Conservation (phyloP, 1,140 invertebrate genomes). For the Atta colombica region DNA sequence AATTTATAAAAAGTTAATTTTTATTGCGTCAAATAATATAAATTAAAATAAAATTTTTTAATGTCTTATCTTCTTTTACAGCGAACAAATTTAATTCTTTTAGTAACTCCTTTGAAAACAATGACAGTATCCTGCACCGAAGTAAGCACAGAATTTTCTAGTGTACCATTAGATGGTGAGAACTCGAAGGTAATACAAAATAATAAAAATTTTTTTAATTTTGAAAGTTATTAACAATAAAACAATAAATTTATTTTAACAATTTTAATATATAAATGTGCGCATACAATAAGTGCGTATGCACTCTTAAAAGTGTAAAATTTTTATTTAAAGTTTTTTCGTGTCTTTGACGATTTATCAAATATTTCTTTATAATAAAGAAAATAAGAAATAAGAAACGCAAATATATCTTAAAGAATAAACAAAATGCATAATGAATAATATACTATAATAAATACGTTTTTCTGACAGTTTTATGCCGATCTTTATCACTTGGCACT, state of each 20-base stretch:
- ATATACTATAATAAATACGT: background rate
- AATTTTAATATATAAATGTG: background rate
- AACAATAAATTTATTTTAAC: background rate
- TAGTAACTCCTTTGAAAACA: slow-evolving; percentile 89
- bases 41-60: background rate
- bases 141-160: slow-evolving; percentile 89
- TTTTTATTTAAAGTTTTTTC: background rate
- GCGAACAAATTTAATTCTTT: slow-evolving; percentile 87
- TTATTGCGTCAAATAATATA: background rate
- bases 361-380: too few species aligned
- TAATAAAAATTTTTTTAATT: background rate
- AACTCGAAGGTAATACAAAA: slow-evolving; percentile 82
- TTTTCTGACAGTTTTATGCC: slow-evolving; percentile 88
- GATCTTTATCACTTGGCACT: slow-evolving; percentile 89
- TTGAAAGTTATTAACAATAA: background rate
- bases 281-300: background rate
- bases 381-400: too few species aligned
- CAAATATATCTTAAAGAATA: background rate
- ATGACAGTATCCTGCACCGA: slow-evolving; percentile 90
- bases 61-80: slow-evolving; percentile 66
- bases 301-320: background rate
- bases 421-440: background rate
- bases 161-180: slow-evolving; percentile 87
- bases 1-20: background rate
- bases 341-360: too few species aligned